Evolutionary conservation across 2,113 vertebrate species (phyloP), one percentile per base, ranked within the genome.

Genomic region (Verasper variegatus): DNA sequence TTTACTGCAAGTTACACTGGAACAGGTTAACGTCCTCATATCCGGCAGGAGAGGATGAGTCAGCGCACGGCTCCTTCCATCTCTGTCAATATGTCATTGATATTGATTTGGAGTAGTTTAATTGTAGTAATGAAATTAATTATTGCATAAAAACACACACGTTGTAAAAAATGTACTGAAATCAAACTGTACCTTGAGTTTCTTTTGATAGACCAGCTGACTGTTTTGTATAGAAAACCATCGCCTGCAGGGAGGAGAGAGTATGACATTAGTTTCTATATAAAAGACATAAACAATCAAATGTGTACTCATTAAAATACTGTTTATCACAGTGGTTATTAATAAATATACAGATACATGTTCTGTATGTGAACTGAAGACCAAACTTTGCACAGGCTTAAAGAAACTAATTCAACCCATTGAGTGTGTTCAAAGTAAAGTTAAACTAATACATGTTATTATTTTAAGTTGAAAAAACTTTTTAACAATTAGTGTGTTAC

Each of bases 171-270:
- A 47, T 24, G 21, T 1, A 51, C 1, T 15, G 54, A 31, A 57
- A 15, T 4, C 14, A 55, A 59, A 55, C 2, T 31, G 11, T 92
- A 99, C 98, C 97, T 98, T 99, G 68, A 99, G 96, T 75, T 97
- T 98, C 94, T 99, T 99, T 92, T 99, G 98, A 91, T 99, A 99
- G 76, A 99, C 98, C 76, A 99, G 93, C 78, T 99, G 98, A 89
- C 97, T 99, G 90, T 97, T 99, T 81, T 99, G 98, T 93, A 99
- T 99, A 42, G 98, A 99, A 94, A 99, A 99, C 98, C 98, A 99
- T 89, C 98, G 96, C 91, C 98, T 99, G 84, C 14, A 83, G 74
- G 82, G 27, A 18, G 7, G 20, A 73, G 21, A 80, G 45, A 4
- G 9, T 26, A 35, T 31, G 10, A 65, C 56, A 61, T 76, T 37